Percentiles rank a stretch among this genome's conserved stretches.
phyloP scores from a whole-genome alignment of 1,140 invertebrate species.

The Macrobrachium nipponense region DNA sequence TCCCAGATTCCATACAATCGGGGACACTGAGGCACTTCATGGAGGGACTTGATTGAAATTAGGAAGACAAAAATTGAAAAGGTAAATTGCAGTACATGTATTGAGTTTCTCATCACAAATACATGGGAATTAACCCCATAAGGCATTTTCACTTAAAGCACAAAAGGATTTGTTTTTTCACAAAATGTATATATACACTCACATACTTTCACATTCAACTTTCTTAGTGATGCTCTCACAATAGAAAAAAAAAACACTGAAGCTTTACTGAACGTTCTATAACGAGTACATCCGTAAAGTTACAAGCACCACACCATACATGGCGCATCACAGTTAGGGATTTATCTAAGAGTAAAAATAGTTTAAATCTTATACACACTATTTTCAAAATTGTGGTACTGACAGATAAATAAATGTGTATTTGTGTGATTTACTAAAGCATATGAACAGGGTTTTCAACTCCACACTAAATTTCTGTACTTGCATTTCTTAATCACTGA shows the following conservation, averaged over 20 bases:
- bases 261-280: conserved; percentile 25
- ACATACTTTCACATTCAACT: conserved; percentile 25
- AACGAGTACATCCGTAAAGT: conserved; percentile 1
- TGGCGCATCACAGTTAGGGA: conserved; percentile 47
- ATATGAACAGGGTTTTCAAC: too few species aligned
- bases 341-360: conserved; percentile 2
- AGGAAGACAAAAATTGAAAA: conserved; percentile 55
- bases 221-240: conserved; percentile 26
- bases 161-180: conserved; percentile 40
- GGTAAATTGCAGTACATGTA: conserved; percentile 40
- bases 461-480: too few species aligned
- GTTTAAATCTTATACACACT: too few species aligned
- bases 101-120: conserved; percentile 38
- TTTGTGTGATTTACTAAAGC: too few species aligned
- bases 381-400: too few species aligned
- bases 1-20: conserved; percentile 22
- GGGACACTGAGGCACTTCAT: conserved; percentile 54
- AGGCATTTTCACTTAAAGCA: conserved; percentile 58
- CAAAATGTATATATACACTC: conserved; percentile 33
- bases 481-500: conserved; percentile 19
- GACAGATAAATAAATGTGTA: too few species aligned
- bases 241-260: conserved; percentile 34
- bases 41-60: conserved; percentile 53
- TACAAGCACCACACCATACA: conserved; percentile 43
- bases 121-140: conserved; percentile 35